A percentile compares a stretch with the other conserved stretches of the same genome.
phyloP scores from a whole-genome alignment of 2,797 vertebrate species.

The Miichthys miiuy region DNA sequence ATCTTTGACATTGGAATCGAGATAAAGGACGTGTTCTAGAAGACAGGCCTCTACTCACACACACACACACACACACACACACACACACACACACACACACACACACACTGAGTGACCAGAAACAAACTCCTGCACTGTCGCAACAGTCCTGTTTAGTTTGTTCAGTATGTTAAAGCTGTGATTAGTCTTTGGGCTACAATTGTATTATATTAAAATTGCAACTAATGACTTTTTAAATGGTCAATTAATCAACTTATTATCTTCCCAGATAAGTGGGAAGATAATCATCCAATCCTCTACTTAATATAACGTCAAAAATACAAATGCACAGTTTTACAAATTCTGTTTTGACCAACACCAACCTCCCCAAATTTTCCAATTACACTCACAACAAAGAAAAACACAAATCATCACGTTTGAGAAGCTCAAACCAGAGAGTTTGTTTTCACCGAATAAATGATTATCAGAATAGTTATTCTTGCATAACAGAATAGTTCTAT shows the following conservation, averaged over 20 bases:
- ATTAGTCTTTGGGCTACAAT: neutral
- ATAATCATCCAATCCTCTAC: too few species aligned
- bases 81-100: too few species aligned
- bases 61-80: too few species aligned
- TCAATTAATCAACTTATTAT: neutral
- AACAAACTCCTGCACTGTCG: too few species aligned
- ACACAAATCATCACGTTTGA: neutral
- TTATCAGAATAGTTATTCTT: too few species aligned
- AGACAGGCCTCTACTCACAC: too few species aligned
- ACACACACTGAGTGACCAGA: neutral
- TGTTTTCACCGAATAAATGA: neutral
- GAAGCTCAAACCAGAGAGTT: neutral
- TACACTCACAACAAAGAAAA: neutral
- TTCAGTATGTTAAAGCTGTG: neutral
- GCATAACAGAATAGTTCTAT: neutral
- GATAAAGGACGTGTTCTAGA: neutral
- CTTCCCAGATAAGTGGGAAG: neutral
- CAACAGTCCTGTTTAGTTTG: neutral
- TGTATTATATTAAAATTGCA: neutral
- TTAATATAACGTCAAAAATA: neutral
- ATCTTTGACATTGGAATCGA: neutral
- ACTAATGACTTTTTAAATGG: neutral
- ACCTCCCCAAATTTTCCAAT: neutral
- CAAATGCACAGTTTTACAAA: too few species aligned
- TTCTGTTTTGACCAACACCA: neutral